Base-by-base conservation (phyloP, 2,888 invertebrate genomes). In the Phengaris arion region DNA sequence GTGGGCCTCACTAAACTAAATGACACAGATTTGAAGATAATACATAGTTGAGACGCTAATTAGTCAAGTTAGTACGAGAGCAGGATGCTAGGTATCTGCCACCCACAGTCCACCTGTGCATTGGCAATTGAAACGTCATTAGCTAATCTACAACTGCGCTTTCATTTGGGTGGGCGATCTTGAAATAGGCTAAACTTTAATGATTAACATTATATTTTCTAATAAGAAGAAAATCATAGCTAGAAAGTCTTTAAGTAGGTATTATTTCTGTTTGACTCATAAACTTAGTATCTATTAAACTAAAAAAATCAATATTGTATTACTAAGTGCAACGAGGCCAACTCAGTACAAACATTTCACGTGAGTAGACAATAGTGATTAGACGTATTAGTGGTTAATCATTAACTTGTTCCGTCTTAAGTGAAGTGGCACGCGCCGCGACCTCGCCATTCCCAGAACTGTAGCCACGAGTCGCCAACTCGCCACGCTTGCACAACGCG, bases 361-460 rank as follows among this genome's bases (percentile, higher is more conserved):
- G 12, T 6, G 12, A 64, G 64, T 45, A 64, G 64, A 64, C 64
- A 64, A 64, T 35, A 64, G 64, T 64, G 64, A 35, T 64, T 64
- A 64, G 64, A 64, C 35, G 15, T 22, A 48, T 51, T 51, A 70
- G 70, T 70, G 70, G 70, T 70, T 51, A 70, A 51, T 51, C 69
- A 69, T 69, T 48, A 68, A 68, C 46, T 70, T 51, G 51, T 22
- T 70, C 51, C 51, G 22, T 72, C 52, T 52, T 72, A 52, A 72
- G 72, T 72, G 72, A 72, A 74, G 75, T 75, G 74, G 76, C 78
- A 77, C 77, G 76, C 78, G 79, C 76, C 76, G 70, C 74, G 77
- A 77, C 79, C 77, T 79, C 79, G 78, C 68, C 74, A 55, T 78
- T 78, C 79, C 76, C 68, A 74, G 79, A 78, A 79, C 77, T 76